Evolutionary conservation across 2,113 vertebrate species (phyloP).

Genomic region (Cathartes aura): DNA sequence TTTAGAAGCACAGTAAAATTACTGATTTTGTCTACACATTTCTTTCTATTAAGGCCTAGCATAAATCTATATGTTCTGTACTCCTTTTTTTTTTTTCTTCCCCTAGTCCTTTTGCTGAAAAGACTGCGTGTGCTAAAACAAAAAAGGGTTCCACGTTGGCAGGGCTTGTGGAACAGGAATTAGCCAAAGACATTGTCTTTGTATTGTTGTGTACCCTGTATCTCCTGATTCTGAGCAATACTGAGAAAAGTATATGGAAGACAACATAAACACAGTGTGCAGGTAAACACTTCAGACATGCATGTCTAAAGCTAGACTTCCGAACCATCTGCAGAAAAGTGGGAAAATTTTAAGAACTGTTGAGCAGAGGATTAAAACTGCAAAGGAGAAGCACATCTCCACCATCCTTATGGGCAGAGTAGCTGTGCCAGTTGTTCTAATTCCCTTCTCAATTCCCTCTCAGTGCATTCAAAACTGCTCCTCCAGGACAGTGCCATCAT

Average conservation of each 20-base stretch:
- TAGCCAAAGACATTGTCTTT: neutral
- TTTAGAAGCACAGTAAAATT: neutral
- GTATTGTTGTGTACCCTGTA: neutral
- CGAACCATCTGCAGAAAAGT: neutral
- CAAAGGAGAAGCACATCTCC: neutral
- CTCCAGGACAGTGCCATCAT: neutral
- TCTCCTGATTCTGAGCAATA: neutral
- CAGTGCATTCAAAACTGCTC: neutral
- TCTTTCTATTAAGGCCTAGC: neutral
- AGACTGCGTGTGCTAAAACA: neutral
- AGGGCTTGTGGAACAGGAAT: neutral
- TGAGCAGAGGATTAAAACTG: neutral
- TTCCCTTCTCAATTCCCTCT: neutral
- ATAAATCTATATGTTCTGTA: neutral
- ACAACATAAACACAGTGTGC: neutral
- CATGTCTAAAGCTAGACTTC: neutral
- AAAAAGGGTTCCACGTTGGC: neutral
- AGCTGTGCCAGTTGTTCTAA: neutral
- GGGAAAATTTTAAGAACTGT: neutral
- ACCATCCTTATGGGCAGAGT: neutral
- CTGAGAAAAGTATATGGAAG: neutral
- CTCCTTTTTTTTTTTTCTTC: neutral
- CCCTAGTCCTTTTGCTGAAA: neutral
- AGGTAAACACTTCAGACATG: neutral
- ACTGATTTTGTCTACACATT: neutral